Evolutionary conservation across 2,797 vertebrate genomes (phyloP), one percentile per base, ranked within the genome.

Genomic region (Hyperoplus immaculatus): DNA sequence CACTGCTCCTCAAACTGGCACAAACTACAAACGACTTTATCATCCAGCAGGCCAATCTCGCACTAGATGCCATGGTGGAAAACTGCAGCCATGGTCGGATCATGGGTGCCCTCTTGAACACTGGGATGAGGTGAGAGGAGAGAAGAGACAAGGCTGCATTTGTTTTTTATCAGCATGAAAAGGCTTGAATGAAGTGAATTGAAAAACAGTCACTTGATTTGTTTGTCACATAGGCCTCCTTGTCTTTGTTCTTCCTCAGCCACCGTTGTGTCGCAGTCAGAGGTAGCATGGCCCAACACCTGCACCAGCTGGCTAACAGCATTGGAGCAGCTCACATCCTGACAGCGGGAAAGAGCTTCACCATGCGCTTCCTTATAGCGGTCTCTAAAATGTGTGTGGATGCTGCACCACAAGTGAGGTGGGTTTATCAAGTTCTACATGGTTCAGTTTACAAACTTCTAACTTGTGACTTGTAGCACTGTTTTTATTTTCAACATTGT

Each of bases 1-100:
- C 38, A 4, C 38, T 70, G 56, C 38, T 70, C 46, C 47, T 70
- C 15, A 70, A 70, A 51, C 36, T 59, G 47, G 46, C 46, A 29
- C 18, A 41, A 8, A 59, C 56, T 4, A 42, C 46, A 2, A 70
- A 42, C 5, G 38, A 8, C 13, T 70, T 70, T 10, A 50, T 60
- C 56, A 56, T 50, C 0, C 50, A 63, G 58, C 42, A 55, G 69
- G 42, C 29, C 16, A 55, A 63, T 46, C 69, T 39, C 11, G 50
- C 59, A 10, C 56, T 58, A 1, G 56, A 41, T n/a, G 56, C 56
- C 15, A 41, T 58, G 56, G 56, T 58, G 56, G 2, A 41, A 41
- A 10, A n/a, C 56, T 41, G 38, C 56, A 58, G 56, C 38, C 38
- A 41, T 5, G 4, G 15, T 58, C 56, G 38, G 13, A 16, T 16